Conservation (phyloP, 2,113 vertebrate species). For the Galbula dea region DNA sequence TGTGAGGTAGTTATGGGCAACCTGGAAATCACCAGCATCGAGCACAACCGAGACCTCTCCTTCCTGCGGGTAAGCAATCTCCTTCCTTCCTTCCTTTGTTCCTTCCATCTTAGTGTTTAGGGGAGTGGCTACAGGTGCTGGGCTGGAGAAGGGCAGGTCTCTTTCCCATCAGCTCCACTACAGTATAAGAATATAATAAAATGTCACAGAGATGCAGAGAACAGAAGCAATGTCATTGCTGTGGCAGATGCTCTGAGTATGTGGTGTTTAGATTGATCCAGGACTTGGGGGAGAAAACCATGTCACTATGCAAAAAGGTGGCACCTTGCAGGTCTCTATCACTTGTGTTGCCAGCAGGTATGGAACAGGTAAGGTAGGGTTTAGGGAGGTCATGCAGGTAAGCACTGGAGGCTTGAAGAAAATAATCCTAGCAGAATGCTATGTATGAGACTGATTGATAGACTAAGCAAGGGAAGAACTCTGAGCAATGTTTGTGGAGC, state of each 20-base stretch:
- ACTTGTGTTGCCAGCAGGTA: neutral
- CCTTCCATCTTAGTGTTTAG: neutral
- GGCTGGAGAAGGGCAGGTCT: neutral
- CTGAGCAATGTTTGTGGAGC: neutral
- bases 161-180: neutral
- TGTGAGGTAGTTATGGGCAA: constrained; percentile 99
- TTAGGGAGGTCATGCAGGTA: neutral
- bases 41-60: constrained; percentile 92
- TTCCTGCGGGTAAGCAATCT: constrained; percentile 86
- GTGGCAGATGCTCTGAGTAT: neutral
- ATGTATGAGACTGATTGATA: no score
- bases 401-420: neutral
- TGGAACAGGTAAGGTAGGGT: neutral
- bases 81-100: neutral
- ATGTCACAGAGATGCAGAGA: neutral
- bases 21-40: constrained; percentile 97
- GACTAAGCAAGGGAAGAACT: neutral
- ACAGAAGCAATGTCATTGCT: neutral
- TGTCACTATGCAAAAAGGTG: neutral
- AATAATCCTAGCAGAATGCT: neutral
- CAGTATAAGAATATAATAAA: neutral
- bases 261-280: neutral
- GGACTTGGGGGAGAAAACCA: neutral
- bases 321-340: neutral
- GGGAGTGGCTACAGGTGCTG: neutral